Evolutionary conservation across 2,113 vertebrate species (phyloP).

Genomic region (Geococcyx californianus): DNA sequence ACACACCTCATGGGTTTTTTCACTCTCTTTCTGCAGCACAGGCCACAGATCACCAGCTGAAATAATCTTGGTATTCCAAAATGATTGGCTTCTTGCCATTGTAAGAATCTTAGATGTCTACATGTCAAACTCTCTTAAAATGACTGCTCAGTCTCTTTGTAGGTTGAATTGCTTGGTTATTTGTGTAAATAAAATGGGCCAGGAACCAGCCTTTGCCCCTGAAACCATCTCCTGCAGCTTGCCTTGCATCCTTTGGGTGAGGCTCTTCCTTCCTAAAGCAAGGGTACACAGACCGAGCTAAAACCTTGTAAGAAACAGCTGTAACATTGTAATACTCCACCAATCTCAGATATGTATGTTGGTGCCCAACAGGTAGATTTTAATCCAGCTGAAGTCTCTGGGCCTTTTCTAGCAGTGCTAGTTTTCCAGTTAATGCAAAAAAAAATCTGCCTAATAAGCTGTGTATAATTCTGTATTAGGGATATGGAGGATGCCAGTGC

Average conservation of each 20-base stretch:
- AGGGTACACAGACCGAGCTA: neutral
- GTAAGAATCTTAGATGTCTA: neutral
- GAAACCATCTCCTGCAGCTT: neutral
- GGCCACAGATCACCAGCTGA: neutral
- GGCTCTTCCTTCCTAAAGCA: neutral
- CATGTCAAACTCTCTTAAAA: neutral
- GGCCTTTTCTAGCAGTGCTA: neutral
- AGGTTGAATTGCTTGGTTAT: neutral
- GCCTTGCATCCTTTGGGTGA: neutral
- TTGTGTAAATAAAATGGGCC: neutral
- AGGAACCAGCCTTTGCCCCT: neutral
- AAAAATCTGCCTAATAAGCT: neutral
- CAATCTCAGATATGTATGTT: rapidly evolving
- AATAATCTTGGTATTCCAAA: neutral
- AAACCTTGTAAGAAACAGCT: neutral
- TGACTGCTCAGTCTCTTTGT: neutral
- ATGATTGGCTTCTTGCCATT: neutral
- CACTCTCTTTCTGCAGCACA: neutral
- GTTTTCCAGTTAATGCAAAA: neutral
- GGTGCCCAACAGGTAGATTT: neutral
- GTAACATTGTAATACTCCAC: neutral
- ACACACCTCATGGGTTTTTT: neutral
- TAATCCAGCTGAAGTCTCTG: neutral
- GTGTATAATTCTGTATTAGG: rapidly evolving
- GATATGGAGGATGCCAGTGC: neutral